A percentile compares a stretch with the other conserved stretches of the same genome.
Evolutionary conservation across 2,113 vertebrate genomes (phyloP).

Genomic region (Chaetura pelagica): DNA sequence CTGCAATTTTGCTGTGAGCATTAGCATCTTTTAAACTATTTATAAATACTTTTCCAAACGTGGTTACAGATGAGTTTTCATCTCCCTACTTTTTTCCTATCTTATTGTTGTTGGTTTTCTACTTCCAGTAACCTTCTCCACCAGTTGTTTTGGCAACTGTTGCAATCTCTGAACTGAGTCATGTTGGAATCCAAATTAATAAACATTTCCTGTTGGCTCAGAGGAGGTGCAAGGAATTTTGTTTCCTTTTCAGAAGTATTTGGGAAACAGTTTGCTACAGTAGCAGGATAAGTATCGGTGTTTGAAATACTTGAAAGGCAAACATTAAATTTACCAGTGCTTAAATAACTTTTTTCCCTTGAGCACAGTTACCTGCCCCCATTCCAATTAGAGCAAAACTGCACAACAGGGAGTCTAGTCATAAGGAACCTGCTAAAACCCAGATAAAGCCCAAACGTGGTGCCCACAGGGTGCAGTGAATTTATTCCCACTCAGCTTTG

Average conservation of each 20-base stretch:
- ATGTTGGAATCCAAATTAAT: background rate
- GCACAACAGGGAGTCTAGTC: background rate
- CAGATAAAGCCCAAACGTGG: background rate
- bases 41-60: background rate
- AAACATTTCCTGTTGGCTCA: constrained; percentile 44
- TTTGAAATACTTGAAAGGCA: background rate
- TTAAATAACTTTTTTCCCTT: background rate
- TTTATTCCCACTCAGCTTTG: background rate
- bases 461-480: background rate
- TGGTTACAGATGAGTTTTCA: background rate
- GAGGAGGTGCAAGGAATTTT: background rate
- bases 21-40: fast-evolving
- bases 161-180: background rate
- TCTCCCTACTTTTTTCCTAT: background rate
- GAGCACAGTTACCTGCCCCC: background rate
- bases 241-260: background rate
- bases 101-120: background rate
- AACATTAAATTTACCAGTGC: background rate
- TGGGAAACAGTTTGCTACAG: background rate
- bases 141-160: background rate
- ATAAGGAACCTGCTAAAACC: background rate
- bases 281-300: background rate
- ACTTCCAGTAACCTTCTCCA: background rate
- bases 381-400: background rate
- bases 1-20: background rate